Evolutionary conservation across 2,888 invertebrate species (phyloP), one percentile per base, ranked within the genome.

Genomic region (Tetragonisca angustula): DNA sequence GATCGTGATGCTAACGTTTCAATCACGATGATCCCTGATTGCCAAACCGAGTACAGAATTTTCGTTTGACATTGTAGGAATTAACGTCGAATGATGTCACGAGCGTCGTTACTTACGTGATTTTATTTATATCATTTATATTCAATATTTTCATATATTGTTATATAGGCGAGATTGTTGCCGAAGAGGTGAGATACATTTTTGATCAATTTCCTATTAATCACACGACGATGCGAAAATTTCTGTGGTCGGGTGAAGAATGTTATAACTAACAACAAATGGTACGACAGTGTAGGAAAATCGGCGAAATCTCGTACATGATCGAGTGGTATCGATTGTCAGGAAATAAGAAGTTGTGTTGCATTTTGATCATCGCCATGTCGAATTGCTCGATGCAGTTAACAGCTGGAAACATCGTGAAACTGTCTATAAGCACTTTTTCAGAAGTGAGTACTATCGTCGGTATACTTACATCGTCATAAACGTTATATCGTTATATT

Each of bases 321-420:
- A 89, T 88, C 21, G 85, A 91, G 9, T 91, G 91, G 91, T 87
- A 90, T 65, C 78, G 81, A 59, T 74, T 91, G 17, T 83, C 90
- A 15, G 76, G 82, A 0, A 90, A 83, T 56, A 80, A 67, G 15
- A 83, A 86, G 9, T 79, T 79, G 6, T 78, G 71, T 11, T 64
- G 91, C 2, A 75, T 83, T 0, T 19, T 84, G 17, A 73, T 91
- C 21, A 88, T 85, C 0, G 87, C 87, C 9, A 87, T 88, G 61
- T 88, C 90, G 19, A 83, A 68, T 36, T 69, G 67, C 13, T 19
- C 75, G 43, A 32, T 83, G 17, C 86, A 87, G 81, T 88, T 93
- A n/a, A 92, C 91, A 2, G 93, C 92, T 67, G 93, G 92, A 67
- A 92, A 91, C 76, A 81, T 93, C 79, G 83, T 91, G 17, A 80